Evolutionary conservation across 2,888 invertebrate genomes (phyloP).

Genomic region (Gibbula magus): DNA sequence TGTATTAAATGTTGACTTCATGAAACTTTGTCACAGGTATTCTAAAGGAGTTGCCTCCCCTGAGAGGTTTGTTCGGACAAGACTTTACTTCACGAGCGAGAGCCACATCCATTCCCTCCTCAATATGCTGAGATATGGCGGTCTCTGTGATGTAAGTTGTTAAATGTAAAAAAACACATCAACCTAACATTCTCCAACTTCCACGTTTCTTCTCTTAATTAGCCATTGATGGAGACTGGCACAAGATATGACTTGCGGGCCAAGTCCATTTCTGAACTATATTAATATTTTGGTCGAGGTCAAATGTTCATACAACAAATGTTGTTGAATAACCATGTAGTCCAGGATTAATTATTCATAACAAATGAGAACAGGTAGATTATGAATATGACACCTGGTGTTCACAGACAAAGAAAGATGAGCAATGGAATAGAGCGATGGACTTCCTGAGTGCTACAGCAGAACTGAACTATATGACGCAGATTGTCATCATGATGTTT

Average conservation of each 20-base stretch:
- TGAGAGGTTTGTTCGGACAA: constrained; percentile 96
- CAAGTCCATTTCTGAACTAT: too few species aligned
- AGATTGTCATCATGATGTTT: constrained; percentile 97
- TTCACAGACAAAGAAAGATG: constrained; percentile 85
- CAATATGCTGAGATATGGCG: constrained; percentile 94
- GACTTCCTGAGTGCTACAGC: constrained; percentile 92
- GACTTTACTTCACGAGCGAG: constrained; percentile 99
- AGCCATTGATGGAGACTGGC: neutral
- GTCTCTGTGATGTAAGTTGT: constrained; percentile 83
- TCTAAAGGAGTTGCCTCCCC: constrained; percentile 98
- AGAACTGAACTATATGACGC: constrained; percentile 99
- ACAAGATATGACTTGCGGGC: too few species aligned
- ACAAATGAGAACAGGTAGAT: neutral
- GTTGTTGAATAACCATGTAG: too few species aligned
- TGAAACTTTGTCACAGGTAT: constrained; percentile 80
- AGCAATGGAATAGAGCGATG: constrained; percentile 99
- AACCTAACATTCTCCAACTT: too few species aligned
- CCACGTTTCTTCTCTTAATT: neutral
- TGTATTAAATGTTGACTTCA: too few species aligned
- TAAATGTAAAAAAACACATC: too few species aligned
- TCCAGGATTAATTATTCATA: neutral
- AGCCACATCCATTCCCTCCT: constrained; percentile 98
- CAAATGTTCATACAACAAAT: too few species aligned
- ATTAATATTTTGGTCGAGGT: too few species aligned
- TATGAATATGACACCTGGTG: neutral